These are phyloP conservation scores for Diachrysia chrysitis DNA, from an alignment of 2,888 invertebrate genomes.

Conservation along the genomic window DNA sequence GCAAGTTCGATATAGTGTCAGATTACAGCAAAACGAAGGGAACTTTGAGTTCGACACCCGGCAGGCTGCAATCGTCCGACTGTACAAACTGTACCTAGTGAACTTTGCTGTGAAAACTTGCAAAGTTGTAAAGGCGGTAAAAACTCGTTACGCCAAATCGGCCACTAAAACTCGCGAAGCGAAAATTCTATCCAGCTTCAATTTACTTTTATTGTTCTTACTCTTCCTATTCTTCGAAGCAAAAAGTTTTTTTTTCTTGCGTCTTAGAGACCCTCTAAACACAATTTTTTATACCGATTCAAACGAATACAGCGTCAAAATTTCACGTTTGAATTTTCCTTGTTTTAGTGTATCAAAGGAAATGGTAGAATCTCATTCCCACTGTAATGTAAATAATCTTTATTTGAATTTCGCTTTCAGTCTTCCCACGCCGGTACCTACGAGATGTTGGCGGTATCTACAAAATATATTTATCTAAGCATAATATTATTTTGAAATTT, in stretches of 20 bases:
- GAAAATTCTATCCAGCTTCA: constrained; percentile 88
- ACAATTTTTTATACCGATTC: constrained; percentile 80
- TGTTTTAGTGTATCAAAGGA: constrained; percentile 74
- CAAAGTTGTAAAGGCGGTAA: constrained; percentile 86
- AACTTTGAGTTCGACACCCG: constrained; percentile 58
- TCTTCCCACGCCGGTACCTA: constrained; percentile 33
- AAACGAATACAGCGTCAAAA: constrained; percentile 76
- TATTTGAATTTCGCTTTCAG: constrained; percentile 69
- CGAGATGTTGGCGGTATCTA: constrained; percentile 19
- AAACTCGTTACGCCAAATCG: constrained; percentile 88
- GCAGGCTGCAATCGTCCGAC: constrained; percentile 66
- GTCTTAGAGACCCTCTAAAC: constrained; percentile 77
- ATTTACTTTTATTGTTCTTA: constrained; percentile 88
- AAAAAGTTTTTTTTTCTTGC: constrained; percentile 77
- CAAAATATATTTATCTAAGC: constrained; percentile 25
- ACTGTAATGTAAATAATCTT: constrained; percentile 70
- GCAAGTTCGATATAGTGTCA: constrained; percentile 43
- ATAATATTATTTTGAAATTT: constrained; percentile 14
- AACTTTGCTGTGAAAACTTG: constrained; percentile 78
- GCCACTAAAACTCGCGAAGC: constrained; percentile 88
- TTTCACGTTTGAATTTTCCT: constrained; percentile 73
- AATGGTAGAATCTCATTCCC: constrained; percentile 67
- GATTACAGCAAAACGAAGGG: constrained; percentile 39
- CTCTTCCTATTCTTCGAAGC: constrained; percentile 79
- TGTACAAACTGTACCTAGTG: constrained; percentile 68